Conservation (phyloP, 1,140 invertebrate genomes). For the Rhopalosiphum maidis region DNA sequence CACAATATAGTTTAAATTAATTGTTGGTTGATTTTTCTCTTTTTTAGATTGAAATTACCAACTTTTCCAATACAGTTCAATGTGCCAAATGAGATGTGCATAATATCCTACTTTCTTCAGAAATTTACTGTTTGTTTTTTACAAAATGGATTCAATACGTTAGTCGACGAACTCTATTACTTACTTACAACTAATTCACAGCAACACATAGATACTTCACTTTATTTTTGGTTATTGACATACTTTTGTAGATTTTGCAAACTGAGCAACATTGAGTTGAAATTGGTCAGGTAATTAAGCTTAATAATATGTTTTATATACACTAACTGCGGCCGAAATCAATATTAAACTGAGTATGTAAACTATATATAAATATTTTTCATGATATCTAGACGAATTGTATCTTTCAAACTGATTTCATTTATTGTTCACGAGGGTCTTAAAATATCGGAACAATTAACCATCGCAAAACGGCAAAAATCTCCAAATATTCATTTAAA, state of each 20-base stretch:
- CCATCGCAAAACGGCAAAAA: slow-evolving; percentile 28
- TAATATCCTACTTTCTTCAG: slow-evolving; percentile 37
- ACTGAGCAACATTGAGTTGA: not conserved
- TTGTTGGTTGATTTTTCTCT: not conserved
- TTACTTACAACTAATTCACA: slow-evolving; percentile 35
- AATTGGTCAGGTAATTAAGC: not conserved
- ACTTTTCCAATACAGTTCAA: not conserved
- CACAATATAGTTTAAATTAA: not conserved
- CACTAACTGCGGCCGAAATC: not conserved
- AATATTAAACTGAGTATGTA: not conserved
- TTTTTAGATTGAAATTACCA: not conserved
- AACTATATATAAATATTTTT: not conserved
- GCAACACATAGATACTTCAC: slow-evolving; percentile 4
- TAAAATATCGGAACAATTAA: slow-evolving; percentile 41
- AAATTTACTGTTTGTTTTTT: slow-evolving; percentile 44
- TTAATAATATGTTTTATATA: not conserved
- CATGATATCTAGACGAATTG: not conserved
- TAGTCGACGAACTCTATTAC: slow-evolving; percentile 43
- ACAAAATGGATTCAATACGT: slow-evolving; percentile 21
- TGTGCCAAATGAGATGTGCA: not conserved
- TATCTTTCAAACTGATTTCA: slow-evolving; percentile 44
- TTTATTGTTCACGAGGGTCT: slow-evolving; percentile 40
- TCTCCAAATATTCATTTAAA: slow-evolving; percentile 42
- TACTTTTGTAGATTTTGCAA: slow-evolving; percentile 53
- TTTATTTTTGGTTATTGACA: slow-evolving; percentile 42